Evolutionary conservation across 2,113 vertebrate genomes (phyloP), one percentile per base, ranked within the genome.

Genomic region (Rhea americana): DNA sequence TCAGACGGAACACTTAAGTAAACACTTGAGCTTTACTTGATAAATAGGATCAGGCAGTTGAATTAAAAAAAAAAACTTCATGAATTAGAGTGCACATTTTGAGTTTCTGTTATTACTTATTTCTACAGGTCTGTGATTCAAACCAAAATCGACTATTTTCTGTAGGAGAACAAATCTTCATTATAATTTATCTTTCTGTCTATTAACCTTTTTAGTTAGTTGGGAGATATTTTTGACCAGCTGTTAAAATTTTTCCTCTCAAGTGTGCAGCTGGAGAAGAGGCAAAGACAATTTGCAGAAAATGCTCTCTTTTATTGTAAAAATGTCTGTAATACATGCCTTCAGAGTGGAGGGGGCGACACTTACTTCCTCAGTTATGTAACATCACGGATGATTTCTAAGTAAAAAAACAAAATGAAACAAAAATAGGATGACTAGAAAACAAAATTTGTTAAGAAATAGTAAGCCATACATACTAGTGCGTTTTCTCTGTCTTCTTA

Each of bases 1-100:
- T 76, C 53, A 48, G 35, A 37, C 81, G 58, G 82, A 35, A 63
- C 7, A 24, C 17, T 74, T 75, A 50, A 58, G 26, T 80, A 78
- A 93, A 66, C 91, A 90, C 80, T 89, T 66, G 43, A 91, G 14
- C 82, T 84, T 48, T 67, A 61, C 24, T 21, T 75, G 74, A 50
- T 43, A 55, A 35, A 3, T 47, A 71, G 43, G 30, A 25, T 85
- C 76, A 84, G 41, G 77, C 45, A 66, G 43, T 28, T 51, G 35
- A 74, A 41, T 48, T 15, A 71, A 84, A 82, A 47, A 17, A 47
- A 47, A 17, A 47, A 47, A 47, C 17, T 56, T 0, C 14, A 7
- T 41, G 75, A 83, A 48, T 90, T 73, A 50, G 28, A 77, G 76
- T 21, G 20, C 7, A 20, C 19, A 2, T 6, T 12, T 37, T 41